A percentile compares a stretch with the other conserved stretches of the same genome.
Conservation (phyloP, 2,888 invertebrate genomes). For the Diabrotica balteata region DNA sequence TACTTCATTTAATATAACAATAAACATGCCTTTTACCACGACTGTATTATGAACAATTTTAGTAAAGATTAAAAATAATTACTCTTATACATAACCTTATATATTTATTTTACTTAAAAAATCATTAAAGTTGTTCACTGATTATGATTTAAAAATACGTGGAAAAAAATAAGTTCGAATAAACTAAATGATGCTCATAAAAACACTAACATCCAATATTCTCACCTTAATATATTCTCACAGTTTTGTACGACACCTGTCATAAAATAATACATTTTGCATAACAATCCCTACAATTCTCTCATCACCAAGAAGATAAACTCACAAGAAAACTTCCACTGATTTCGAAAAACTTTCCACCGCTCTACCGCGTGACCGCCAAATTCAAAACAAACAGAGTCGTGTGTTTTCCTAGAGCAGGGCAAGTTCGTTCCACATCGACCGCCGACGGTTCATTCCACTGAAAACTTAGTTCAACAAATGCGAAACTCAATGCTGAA, state of each 20-base stretch:
- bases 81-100: too few relatives aligned
- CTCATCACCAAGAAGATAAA: conserved; percentile 5
- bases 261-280: conserved; percentile 53
- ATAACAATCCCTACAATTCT: neutral
- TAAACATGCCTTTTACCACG: too few relatives aligned
- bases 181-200: too few relatives aligned
- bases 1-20: too few relatives aligned
- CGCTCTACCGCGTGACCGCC: conserved; percentile 8
- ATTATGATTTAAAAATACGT: too few relatives aligned
- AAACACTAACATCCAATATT: neutral
- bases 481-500: conserved; percentile 25
- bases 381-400: conserved; percentile 29
- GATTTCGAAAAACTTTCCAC: conserved; percentile 8
- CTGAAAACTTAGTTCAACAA: conserved; percentile 35
- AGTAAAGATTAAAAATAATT: too few relatives aligned
- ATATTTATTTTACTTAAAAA: too few relatives aligned
- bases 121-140: too few relatives aligned
- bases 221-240: conserved; percentile 52
- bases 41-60: too few relatives aligned
- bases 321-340: neutral
- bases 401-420: conserved; percentile 19
- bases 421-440: conserved; percentile 23
- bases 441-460: conserved; percentile 36
- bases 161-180: too few relatives aligned
- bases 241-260: conserved; percentile 54